Base-by-base conservation (phyloP, 2,113 vertebrate genomes). In the Oncorhynchus gorbuscha region DNA sequence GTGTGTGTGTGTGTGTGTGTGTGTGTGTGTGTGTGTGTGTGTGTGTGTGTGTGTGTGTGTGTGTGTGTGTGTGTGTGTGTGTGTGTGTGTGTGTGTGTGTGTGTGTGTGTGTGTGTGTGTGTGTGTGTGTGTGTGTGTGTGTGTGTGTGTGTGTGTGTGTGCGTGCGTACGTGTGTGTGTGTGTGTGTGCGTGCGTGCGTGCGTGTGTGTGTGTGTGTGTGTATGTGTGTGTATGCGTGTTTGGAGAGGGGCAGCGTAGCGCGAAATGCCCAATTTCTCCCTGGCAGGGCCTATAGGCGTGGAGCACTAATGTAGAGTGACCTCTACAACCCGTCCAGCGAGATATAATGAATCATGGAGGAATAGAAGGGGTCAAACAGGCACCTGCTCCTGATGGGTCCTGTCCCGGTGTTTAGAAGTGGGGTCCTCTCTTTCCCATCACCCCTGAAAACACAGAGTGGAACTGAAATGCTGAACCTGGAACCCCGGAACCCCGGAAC, bases 191-290 rank as follows among this genome's bases (percentile, higher is more conserved):
- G 51, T 55, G 22, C 2, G 3, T 5, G 49, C 6, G 14, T 13
- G 18, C 12, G 49, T 89, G 90, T 85, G 86, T 18, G 51, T 55
- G 22, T 13, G 1, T 55, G 12, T 89, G 90, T 86, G 86, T 55
- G 51, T 55, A 12, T 13, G 4, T 18, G 48, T 49, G 13, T 51
- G 49, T 51, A 14, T 51, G 49, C 3, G 49, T 51, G 49, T 30
- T 32, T 28, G 18, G 28, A 76, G 78, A 85, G 88, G 89, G 83
- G 88, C 93, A 93, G 87, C 72, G 90, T 94, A 85, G 92, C 92
- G 89, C 87, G 92, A 94, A 94, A 94, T 94, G 91, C 92, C 89
- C 91, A 93, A 94, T 94, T 90, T 92, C 83, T 88, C 84, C 88
- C 75, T 49, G 72, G 64, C 83, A 35, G 81, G 80, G 82, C 79